Percentiles rank a stretch among this genome's conserved stretches.
Evolutionary conservation across 2,888 invertebrate genomes (phyloP).

Genomic region (Nemotelus pantherinus): DNA sequence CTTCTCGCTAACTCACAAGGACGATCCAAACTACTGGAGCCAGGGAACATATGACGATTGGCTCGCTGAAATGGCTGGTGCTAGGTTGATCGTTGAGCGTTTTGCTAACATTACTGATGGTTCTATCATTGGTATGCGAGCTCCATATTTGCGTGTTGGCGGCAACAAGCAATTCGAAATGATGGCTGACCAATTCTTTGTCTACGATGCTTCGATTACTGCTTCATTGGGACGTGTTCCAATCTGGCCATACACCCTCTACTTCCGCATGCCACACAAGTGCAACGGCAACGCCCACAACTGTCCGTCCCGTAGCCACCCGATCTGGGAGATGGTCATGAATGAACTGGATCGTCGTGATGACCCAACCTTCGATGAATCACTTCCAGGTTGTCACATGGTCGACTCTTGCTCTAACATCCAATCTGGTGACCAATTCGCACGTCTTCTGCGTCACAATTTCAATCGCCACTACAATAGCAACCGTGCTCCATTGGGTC

Average conservation of each 20-base stretch:
- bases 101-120: slow-evolving; percentile 93
- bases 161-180: slow-evolving; percentile 96
- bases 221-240: slow-evolving; percentile 89
- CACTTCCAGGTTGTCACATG: slow-evolving; percentile 92
- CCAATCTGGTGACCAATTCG: slow-evolving; percentile 90
- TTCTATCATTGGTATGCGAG: slow-evolving; percentile 87
- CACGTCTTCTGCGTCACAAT: slow-evolving; percentile 88
- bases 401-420: slow-evolving; percentile 95
- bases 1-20: slow-evolving; percentile 92
- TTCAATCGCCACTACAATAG: slow-evolving; percentile 93
- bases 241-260: slow-evolving; percentile 97
- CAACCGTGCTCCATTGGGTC: slow-evolving; percentile 92
- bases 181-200: slow-evolving; percentile 96
- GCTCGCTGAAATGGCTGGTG: slow-evolving; percentile 95
- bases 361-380: slow-evolving; percentile 93
- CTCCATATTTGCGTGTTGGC: slow-evolving; percentile 89
- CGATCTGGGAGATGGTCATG: slow-evolving; percentile 97
- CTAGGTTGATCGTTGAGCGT: slow-evolving; percentile 83
- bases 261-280: slow-evolving; percentile 96
- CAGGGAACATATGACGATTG: slow-evolving; percentile 89
- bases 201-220: slow-evolving; percentile 94
- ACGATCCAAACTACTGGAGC: slow-evolving; percentile 90
- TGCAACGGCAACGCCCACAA: slow-evolving; percentile 94
- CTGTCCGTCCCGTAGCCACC: slow-evolving; percentile 89
- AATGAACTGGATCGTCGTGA: slow-evolving; percentile 93